Base-by-base conservation (phyloP, 2,113 vertebrate species). In the Tetrao urogallus region DNA sequence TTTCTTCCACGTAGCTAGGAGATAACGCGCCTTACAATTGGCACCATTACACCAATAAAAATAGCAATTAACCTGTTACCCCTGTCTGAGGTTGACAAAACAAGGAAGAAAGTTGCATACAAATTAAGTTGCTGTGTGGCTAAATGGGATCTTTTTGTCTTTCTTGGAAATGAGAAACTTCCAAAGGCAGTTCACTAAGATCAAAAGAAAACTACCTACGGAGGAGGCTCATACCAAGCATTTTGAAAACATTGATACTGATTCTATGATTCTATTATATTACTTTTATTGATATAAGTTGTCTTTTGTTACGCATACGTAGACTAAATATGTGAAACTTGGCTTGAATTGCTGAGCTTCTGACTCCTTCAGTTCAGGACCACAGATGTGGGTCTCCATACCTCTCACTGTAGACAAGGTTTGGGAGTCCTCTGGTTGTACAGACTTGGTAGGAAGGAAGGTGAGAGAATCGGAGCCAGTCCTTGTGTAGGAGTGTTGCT, bases 41-140 rank as follows among this genome's bases (percentile, higher is more conserved):
- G 22, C 69, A 73, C 79, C 7, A 5, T 84, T 75, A 77, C 64
- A 86, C 38, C 65, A 92, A 67, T 92, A 92, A 94, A 96, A 89
- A 4, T 45, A 94, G 63, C 79, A 93, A 91, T 94, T 95, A 95
- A 92, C 88, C 88, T 93, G 60, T 75, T 94, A 86, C 36, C 76
- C 89, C 92, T 95, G 56, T 74, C 70, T 81, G 63, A 91, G 21
- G 30, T 79, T 86, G 72, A 80, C 69, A 92, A 94, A 96, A 77
- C 21, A 83, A 74, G 86, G 69, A 84, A 83, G 76, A 61, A 92
- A 81, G 88, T 86, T 92, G 82, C 74, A 69, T 93, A 76, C 65
- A 82, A 90, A 86, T 92, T 74, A 61, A 63, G 22, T 30, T 64
- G 42, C 57, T 93, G 54, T n/a, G 63, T 66, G 36, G 43, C 7